phyloP scores from a whole-genome alignment of 2,797 vertebrate genomes.

The Hephaestus fuliginosus region DNA sequence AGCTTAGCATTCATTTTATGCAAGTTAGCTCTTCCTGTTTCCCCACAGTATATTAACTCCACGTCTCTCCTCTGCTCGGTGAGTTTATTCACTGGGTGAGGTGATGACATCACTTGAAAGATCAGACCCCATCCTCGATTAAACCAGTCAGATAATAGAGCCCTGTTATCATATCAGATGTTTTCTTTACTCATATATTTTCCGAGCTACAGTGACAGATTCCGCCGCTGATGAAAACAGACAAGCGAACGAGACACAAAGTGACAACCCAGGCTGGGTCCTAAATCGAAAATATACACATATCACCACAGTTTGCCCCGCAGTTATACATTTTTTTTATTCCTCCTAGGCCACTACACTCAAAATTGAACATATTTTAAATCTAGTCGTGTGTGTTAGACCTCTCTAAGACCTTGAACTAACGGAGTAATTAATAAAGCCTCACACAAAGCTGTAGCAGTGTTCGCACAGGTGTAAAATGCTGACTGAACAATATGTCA shows the following conservation, averaged over 20 bases:
- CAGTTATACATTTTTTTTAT: not conserved
- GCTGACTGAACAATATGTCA: conserved; percentile 45
- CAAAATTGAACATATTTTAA: conserved; percentile 10
- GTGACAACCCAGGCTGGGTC: not conserved
- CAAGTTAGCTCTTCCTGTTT: conserved; percentile 65
- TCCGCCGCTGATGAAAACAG: conserved; percentile 31
- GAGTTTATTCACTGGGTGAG: conserved; percentile 31
- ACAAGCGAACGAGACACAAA: conserved; percentile 22
- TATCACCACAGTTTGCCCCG: not conserved
- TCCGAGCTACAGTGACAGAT: conserved; percentile 28
- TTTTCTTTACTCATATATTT: conserved; percentile 17
- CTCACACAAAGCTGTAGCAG: conserved; percentile 19
- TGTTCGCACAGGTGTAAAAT: conserved; percentile 39
- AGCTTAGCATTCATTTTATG: conserved; percentile 60
- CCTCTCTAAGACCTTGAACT: conserved; percentile 12
- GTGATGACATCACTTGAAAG: conserved; percentile 57
- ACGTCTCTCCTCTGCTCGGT: not conserved
- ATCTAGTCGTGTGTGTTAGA: not conserved
- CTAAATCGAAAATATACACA: not conserved
- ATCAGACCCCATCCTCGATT: conserved; percentile 33
- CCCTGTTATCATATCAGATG: conserved; percentile 38
- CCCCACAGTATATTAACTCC: conserved; percentile 37
- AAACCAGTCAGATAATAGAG: conserved; percentile 34
- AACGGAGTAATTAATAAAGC: conserved; percentile 38
- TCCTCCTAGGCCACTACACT: not conserved